phyloP scores from a whole-genome alignment of 1,140 invertebrate species.

The Scaptomyza pallida region DNA sequence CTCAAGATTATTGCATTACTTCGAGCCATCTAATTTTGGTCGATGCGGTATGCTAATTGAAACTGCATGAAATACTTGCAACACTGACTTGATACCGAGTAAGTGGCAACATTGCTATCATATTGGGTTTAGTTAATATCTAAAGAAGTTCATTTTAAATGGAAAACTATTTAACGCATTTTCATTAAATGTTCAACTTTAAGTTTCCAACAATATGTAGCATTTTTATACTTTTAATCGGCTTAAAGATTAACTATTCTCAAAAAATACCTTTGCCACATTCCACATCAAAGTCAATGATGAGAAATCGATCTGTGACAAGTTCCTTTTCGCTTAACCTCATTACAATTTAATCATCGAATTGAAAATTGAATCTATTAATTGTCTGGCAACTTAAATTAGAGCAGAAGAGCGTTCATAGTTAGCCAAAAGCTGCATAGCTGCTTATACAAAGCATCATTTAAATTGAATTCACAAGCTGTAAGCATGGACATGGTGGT shows the following conservation, averaged over 20 bases:
- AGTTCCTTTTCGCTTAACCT: too few species aligned
- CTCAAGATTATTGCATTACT: constrained; percentile 35
- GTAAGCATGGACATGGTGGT: neutral
- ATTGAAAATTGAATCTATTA: too few species aligned
- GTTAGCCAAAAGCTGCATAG: neutral
- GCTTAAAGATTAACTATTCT: too few species aligned
- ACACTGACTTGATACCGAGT: neutral
- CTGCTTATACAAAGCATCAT: constrained; percentile 4
- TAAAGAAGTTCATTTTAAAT: neutral
- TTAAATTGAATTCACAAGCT: constrained; percentile 28
- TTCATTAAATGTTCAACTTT: too few species aligned
- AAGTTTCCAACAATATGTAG: too few species aligned
- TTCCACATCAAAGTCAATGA: too few species aligned
- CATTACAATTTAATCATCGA: too few species aligned
- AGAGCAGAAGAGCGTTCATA: neutral
- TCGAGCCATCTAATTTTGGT: neutral
- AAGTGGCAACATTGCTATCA: neutral
- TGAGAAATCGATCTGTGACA: too few species aligned
- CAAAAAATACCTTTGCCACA: too few species aligned
- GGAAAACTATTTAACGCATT: too few species aligned
- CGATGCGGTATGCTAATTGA: constrained; percentile 9
- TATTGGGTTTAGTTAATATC: neutral
- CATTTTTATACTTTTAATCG: too few species aligned
- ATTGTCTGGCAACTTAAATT: neutral
- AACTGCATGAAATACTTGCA: constrained; percentile 14